These are phyloP conservation scores for Typhlichthys eigenmanni DNA, from an alignment of 2,797 vertebrate genomes.

Conservation along the genomic window DNA sequence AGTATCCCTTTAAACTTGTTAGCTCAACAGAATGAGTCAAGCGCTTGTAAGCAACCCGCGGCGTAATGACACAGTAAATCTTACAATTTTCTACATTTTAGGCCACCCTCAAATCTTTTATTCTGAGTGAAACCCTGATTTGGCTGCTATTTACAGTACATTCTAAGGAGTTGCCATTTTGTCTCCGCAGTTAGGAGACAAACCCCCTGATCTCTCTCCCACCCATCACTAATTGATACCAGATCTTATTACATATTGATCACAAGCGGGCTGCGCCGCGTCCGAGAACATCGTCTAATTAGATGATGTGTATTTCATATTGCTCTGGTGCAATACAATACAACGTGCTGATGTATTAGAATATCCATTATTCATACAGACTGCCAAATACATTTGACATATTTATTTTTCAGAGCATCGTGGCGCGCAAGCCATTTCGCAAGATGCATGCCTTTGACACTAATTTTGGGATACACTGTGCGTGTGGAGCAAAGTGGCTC, in stretches of 20 bases:
- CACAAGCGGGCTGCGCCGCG: conserved; percentile 60
- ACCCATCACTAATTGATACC: conserved; percentile 72
- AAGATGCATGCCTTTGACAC: conserved; percentile 65
- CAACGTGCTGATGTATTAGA: conserved; percentile 66
- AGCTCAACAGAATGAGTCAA: conserved; percentile 44
- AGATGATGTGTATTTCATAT: conserved; percentile 75
- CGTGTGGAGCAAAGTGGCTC: conserved; percentile 65
- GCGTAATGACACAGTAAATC: conserved; percentile 52
- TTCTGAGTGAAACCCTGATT: conserved; percentile 23
- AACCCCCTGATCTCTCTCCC: conserved; percentile 16
- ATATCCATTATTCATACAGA: conserved; percentile 70
- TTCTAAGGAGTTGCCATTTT: conserved; percentile 33
- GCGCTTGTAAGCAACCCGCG: conserved; percentile 44
- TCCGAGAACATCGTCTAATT: conserved; percentile 72
- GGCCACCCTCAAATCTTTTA: conserved; percentile 54
- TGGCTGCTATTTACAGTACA: conserved; percentile 42
- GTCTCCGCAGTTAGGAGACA: conserved; percentile 39
- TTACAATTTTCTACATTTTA: conserved; percentile 51
- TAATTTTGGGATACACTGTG: conserved; percentile 64
- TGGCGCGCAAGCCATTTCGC: conserved; percentile 55
- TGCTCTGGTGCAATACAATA: conserved; percentile 69
- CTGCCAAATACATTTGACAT: conserved; percentile 68
- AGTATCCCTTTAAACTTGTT: conserved; percentile 26
- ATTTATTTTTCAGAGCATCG: conserved; percentile 67
- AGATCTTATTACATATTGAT: conserved; percentile 78